These are phyloP conservation scores for Halcyon leucocephala DNA, from an alignment of 2,797 vertebrate species.

Conservation along the genomic window DNA sequence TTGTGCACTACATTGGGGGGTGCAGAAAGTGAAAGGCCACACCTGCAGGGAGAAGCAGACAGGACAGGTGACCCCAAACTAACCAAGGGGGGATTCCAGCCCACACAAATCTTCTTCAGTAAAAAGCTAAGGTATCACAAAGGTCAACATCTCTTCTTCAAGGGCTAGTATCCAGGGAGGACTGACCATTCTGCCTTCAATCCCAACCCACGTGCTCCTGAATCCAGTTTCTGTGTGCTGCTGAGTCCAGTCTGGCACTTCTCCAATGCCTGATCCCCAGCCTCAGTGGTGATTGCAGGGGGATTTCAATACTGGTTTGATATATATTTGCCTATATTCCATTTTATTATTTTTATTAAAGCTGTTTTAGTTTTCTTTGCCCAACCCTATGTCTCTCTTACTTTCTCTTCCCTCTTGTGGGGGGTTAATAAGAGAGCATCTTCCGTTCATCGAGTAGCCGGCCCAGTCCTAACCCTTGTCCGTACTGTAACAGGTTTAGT, in stretches of 20 bases:
- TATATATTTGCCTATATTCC: neutral
- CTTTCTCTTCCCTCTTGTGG: neutral
- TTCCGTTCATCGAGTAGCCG: neutral
- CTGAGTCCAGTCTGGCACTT: neutral
- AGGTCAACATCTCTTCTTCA: neutral
- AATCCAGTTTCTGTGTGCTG: neutral
- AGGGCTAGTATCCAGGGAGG: neutral
- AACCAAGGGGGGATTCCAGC: neutral
- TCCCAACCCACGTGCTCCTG: neutral
- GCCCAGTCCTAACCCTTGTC: neutral
- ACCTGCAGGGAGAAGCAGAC: neutral
- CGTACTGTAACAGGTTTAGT: rapidly evolving
- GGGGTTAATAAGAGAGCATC: neutral
- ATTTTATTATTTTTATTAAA: neutral
- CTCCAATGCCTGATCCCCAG: neutral
- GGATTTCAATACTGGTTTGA: neutral
- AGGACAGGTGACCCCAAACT: neutral
- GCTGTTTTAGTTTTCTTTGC: neutral
- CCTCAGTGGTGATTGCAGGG: neutral
- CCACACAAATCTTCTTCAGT: neutral
- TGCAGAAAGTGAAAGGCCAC: neutral
- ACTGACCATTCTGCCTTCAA: neutral
- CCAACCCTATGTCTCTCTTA: neutral
- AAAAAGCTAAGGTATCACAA: neutral
- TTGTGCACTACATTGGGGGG: neutral